phyloP scores from a whole-genome alignment of 2,888 invertebrate genomes.

The Limnephilus lunatus region DNA sequence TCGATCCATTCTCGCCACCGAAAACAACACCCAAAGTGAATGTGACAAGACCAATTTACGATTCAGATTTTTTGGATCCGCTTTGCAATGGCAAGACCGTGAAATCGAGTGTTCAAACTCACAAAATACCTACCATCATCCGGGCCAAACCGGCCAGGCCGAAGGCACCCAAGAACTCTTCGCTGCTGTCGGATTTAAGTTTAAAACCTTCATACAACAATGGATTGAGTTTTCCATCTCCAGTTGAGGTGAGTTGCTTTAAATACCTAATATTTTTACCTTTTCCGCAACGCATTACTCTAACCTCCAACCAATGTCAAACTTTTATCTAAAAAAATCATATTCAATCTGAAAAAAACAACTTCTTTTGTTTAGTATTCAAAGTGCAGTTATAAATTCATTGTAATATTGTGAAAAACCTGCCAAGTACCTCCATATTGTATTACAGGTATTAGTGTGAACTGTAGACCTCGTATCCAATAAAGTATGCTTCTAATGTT shows the following conservation, averaged over 20 bases:
- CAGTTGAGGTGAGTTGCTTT: slow-evolving; percentile 47
- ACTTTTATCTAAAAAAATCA: background rate
- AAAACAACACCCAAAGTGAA: slow-evolving; percentile 69
- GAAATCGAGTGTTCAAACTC: slow-evolving; percentile 71
- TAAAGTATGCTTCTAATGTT: no score
- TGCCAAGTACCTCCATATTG: no score
- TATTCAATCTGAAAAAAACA: background rate
- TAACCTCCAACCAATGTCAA: background rate
- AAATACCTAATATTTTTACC: background rate
- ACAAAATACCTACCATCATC: slow-evolving; percentile 86
- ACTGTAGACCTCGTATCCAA: no score
- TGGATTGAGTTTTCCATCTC: slow-evolving; percentile 22
- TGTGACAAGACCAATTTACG: slow-evolving; percentile 77
- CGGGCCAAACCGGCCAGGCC: slow-evolving; percentile 80
- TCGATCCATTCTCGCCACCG: slow-evolving; percentile 79
- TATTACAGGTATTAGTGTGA: no score
- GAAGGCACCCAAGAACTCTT: slow-evolving; percentile 76
- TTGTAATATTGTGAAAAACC: no score
- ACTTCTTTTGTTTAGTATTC: background rate
- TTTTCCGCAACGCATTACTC: background rate
- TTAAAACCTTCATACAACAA: slow-evolving; percentile 21
- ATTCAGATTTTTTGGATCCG: slow-evolving; percentile 80
- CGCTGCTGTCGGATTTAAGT: slow-evolving; percentile 79
- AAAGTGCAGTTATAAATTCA: background rate
- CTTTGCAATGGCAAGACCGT: slow-evolving; percentile 75